Evolutionary conservation across 2,797 vertebrate genomes (phyloP), one percentile per base, ranked within the genome.

Genomic region (Podarcis lilfordi): DNA sequence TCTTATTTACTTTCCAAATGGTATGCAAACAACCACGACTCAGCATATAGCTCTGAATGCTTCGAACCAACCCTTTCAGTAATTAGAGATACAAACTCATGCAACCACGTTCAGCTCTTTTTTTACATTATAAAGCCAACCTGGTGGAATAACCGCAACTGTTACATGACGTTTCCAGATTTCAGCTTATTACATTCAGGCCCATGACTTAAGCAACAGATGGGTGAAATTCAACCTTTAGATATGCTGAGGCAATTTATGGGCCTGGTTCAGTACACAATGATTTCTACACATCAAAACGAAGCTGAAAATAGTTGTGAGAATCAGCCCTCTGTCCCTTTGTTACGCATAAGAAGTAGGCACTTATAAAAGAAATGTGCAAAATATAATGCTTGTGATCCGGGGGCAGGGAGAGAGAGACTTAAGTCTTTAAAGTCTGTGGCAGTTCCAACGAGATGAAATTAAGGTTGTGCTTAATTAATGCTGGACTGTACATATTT

Each of bases 11-110:
- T 79, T 50, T 68, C 27, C 74, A 82, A 59, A 21, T 68, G 7
- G 80, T 59, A 37, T 23, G 32, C 25, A 85, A 88, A 59, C 13
- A 86, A 69, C 35, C 71, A 89, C 7, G 35, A 89, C 59, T 43
- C 21, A 89, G 89, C 43, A 43, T 9, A 23, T 15, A 85, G 84
- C 85, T 71, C 77, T 0, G 82, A 75, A 92, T 3, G 2, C 37
- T 61, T 8, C 29, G 27, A 68, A 43, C 43, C 29, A 45, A 66
- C 23, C 43, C 32, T 74, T 40, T 61, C 50, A 74, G 13, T 45
- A 35, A 90, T 8, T 29, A 23, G 23, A 83, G 19, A 82, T n/a
- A 71, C 1, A 61, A 72, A 85, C 13, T 81, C 40, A 85, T 35
- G 55, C 17, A 43, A 37, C 8, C 13, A 77, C 29, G 55, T 40